phyloP scores from a whole-genome alignment of 1,140 invertebrate genomes.

The Aphelenchoides besseyi region DNA sequence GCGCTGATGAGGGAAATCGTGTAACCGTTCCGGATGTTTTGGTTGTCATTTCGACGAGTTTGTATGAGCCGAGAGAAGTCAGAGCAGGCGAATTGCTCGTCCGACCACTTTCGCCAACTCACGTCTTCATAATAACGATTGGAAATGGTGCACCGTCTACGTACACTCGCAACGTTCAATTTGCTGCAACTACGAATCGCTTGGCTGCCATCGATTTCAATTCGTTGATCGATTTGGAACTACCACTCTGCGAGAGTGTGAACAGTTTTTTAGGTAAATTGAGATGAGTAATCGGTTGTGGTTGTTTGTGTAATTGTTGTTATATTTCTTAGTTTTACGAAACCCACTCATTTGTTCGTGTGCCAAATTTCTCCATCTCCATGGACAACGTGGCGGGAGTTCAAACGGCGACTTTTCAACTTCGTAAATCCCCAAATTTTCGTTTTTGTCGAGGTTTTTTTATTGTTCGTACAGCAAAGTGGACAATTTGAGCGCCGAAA shows the following conservation, averaged over 20 bases:
- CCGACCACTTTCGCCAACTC: constrained; percentile 30
- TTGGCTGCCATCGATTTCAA: constrained; percentile 37
- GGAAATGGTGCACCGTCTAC: constrained; percentile 23
- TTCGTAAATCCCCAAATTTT: neutral
- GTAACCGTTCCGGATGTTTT: constrained; percentile 26
- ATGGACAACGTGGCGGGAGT: constrained; percentile 2
- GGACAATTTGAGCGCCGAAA: no score
- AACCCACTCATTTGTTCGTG: no score
- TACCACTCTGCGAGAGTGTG: constrained; percentile 34
- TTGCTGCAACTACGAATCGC: constrained; percentile 33
- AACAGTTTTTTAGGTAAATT: constrained; percentile 34
- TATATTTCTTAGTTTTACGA: neutral
- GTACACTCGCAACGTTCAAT: constrained; percentile 14
- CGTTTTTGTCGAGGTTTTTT: neutral
- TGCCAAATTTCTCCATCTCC: neutral
- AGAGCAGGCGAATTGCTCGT: constrained; percentile 29
- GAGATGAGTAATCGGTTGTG: neutral
- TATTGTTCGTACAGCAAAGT: neutral
- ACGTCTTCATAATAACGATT: constrained; percentile 31
- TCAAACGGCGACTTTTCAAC: constrained; percentile 1
- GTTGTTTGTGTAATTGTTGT: neutral
- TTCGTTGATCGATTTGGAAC: constrained; percentile 24
- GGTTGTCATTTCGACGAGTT: constrained; percentile 26
- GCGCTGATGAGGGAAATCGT: constrained; percentile 26
- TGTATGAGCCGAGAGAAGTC: constrained; percentile 28